A percentile compares a stretch with the other conserved stretches of the same genome.
phyloP scores from a whole-genome alignment of 2,797 vertebrate genomes.

The Pachyuromys duprasi region DNA sequence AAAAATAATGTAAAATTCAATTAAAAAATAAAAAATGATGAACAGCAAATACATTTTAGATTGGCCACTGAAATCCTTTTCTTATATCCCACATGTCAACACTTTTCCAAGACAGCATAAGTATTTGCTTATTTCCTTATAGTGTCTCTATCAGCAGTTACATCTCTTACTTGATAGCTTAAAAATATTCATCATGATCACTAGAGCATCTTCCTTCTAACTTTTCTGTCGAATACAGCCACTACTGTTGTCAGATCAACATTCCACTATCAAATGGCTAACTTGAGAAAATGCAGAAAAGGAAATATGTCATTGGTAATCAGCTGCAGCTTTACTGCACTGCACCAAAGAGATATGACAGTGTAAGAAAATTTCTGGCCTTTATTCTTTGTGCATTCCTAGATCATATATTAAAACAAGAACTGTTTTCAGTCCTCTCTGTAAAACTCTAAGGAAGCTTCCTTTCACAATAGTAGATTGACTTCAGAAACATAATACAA shows the following conservation, averaged over 20 bases:
- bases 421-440: neutral
- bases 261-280: neutral
- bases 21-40: neutral
- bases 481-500: neutral
- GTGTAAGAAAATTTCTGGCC: conserved; percentile 14
- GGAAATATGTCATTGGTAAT: neutral
- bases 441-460: neutral
- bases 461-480: conserved; percentile 17
- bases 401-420: neutral
- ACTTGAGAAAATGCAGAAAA: conserved; percentile 46
- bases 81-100: neutral
- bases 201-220: neutral
- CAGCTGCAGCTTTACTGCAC: conserved; percentile 2
- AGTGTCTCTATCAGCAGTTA: neutral
- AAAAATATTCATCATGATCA: neutral
- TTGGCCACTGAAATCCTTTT: neutral
- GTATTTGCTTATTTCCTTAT: conserved; percentile 1
- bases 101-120: neutral
- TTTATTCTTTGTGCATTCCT: neutral
- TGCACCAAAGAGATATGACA: conserved; percentile 29
- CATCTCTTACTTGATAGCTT: neutral
- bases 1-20: neutral
- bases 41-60: conserved; percentile 4
- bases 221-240: neutral
- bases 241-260: neutral